A percentile compares a stretch with the other conserved stretches of the same genome.
Evolutionary conservation across 2,888 invertebrate species (phyloP).

Genomic region (Thecocarcelia acutangulata): DNA sequence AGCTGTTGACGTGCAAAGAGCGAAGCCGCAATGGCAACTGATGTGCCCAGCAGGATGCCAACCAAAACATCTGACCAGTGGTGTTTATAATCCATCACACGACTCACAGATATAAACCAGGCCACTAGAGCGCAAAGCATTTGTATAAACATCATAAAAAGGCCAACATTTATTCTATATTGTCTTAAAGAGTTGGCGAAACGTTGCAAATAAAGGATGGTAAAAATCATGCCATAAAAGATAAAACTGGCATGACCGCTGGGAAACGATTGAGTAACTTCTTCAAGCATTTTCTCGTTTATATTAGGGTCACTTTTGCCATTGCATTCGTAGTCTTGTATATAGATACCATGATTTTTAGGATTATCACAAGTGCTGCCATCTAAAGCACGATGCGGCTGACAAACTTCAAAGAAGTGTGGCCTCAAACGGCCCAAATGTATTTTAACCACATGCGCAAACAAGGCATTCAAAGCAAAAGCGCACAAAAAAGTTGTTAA

Average conservation of each 20-base stretch:
- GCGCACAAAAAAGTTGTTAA: slow-evolving; percentile 71
- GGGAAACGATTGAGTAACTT: slow-evolving; percentile 74
- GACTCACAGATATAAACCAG: slow-evolving; percentile 91
- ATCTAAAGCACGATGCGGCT: slow-evolving; percentile 69
- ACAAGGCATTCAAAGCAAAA: slow-evolving; percentile 27
- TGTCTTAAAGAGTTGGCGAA: slow-evolving; percentile 82
- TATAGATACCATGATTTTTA: slow-evolving; percentile 49
- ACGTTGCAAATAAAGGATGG: slow-evolving; percentile 72
- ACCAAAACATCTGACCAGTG: slow-evolving; percentile 98
- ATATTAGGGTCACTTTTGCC: slow-evolving; percentile 21
- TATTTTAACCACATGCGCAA: slow-evolving; percentile 70
- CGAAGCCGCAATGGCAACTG: slow-evolving; percentile 84
- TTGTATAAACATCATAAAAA: slow-evolving; percentile 82
- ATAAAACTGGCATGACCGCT: slow-evolving; percentile 75
- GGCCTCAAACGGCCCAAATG: slow-evolving; percentile 74
- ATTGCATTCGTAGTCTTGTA: slow-evolving; percentile 51
- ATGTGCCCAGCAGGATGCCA: slow-evolving; percentile 87
- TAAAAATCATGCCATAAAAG: slow-evolving; percentile 74
- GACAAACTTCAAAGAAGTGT: slow-evolving; percentile 74
- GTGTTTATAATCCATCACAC: slow-evolving; percentile 97
- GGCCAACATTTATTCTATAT: slow-evolving; percentile 30
- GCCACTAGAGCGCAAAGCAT: slow-evolving; percentile 88
- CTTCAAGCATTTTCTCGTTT: slow-evolving; percentile 35
- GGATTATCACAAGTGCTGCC: slow-evolving; percentile 70
- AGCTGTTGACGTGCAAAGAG: slow-evolving; percentile 66